Evolutionary conservation across 2,113 vertebrate species (phyloP).

Genomic region (Microcebus jonahi): DNA sequence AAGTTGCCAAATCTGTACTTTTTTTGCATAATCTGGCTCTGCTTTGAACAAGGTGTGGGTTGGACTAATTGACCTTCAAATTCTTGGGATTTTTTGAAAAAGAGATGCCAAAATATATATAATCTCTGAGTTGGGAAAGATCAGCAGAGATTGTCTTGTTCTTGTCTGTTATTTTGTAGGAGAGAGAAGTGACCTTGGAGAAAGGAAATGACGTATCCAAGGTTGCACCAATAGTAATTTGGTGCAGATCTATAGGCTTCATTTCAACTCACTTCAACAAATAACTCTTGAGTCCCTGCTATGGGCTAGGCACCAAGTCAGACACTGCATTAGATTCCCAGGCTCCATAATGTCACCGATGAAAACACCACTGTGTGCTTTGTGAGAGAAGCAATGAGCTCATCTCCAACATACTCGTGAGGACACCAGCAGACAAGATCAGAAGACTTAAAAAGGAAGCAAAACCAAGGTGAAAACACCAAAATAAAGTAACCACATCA

Average conservation of each 20-base stretch:
- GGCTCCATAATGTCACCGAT: background rate
- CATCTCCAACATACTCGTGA: background rate
- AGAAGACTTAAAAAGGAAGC: background rate
- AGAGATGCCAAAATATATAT: slow-evolving; percentile 52
- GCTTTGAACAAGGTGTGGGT: slow-evolving; percentile 59
- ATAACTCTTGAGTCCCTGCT: background rate
- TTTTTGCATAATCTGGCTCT: slow-evolving; percentile 70
- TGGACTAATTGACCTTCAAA: slow-evolving; percentile 70
- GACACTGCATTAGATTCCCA: background rate
- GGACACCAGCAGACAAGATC: background rate
- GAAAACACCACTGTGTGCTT: background rate
- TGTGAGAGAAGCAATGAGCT: background rate
- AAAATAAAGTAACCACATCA: background rate
- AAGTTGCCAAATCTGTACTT: slow-evolving; percentile 69
- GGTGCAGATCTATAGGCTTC: background rate
- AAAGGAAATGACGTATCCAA: slow-evolving; percentile 43
- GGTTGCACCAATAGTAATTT: background rate
- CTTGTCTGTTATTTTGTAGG: slow-evolving; percentile 34
- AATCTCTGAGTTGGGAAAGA: slow-evolving; percentile 60
- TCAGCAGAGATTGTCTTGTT: slow-evolving; percentile 42
- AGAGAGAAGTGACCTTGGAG: background rate
- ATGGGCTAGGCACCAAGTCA: background rate
- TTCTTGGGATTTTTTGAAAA: slow-evolving; percentile 57
- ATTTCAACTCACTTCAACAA: slow-evolving; percentile 30
- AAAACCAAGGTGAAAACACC: background rate